Conservation (phyloP, 2,113 vertebrate species). For the Ornithorhynchus anatinus region DNA sequence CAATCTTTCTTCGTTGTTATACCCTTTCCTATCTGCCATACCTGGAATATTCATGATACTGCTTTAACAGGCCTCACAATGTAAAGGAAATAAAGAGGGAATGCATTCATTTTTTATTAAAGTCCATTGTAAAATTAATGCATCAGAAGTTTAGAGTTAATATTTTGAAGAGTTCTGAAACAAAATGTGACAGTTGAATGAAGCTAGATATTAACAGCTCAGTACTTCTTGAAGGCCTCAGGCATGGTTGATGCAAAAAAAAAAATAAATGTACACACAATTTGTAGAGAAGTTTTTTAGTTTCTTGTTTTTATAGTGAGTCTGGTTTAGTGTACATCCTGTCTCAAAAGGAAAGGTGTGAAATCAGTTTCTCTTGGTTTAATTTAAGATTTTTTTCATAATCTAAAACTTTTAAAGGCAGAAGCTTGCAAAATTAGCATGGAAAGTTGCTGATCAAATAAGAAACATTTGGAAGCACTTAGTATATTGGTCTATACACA, state of each 20-base stretch:
- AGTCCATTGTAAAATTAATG: constrained; percentile 56
- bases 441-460: too few species aligned
- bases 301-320: constrained; percentile 11
- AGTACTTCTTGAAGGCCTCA: constrained; percentile 21
- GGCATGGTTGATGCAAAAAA: neutral
- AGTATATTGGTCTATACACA: too few species aligned
- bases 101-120: constrained; percentile 55
- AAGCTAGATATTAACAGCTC: constrained; percentile 51
- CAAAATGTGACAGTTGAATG: constrained; percentile 61
- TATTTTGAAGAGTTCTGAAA: constrained; percentile 58
- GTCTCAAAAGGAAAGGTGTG: too few species aligned
- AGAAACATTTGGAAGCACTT: too few species aligned
- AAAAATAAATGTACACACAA: neutral
- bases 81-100: constrained; percentile 45
- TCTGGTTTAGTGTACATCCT: neutral
- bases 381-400: too few species aligned
- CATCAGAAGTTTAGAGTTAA: constrained; percentile 37
- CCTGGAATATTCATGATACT: constrained; percentile 67
- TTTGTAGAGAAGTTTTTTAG: neutral
- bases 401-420: too few species aligned
- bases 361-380: too few species aligned
- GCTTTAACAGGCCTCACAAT: constrained; percentile 58
- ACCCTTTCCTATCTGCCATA: constrained; percentile 65
- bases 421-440: too few species aligned
- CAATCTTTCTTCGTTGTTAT: constrained; percentile 57